A percentile compares a stretch with the other conserved stretches of the same genome.
These are phyloP conservation scores for Aspidoscelis tigris DNA, from an alignment of 2,113 vertebrate species.

Conservation along the genomic window DNA sequence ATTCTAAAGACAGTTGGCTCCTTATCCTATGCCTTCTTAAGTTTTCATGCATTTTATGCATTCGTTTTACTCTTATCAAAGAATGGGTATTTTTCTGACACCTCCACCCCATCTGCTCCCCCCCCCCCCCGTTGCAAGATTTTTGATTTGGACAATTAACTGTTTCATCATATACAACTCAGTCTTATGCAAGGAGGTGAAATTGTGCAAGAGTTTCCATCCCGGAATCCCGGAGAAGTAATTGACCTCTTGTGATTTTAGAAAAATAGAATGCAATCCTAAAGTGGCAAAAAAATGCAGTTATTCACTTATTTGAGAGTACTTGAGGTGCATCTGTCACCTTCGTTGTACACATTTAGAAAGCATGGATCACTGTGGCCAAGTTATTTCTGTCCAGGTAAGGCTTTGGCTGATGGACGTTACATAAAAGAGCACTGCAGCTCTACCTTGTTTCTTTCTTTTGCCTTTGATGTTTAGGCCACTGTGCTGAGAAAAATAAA, in stretches of 20 bases:
- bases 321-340: background rate
- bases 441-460: too few relatives aligned
- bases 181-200: conserved; percentile 91
- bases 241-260: conserved; percentile 84
- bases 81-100: conserved; percentile 31
- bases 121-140: conserved; percentile 68
- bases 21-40: background rate
- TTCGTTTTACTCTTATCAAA: conserved; percentile 33
- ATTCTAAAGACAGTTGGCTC: background rate
- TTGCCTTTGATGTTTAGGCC: too few relatives aligned
- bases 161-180: conserved; percentile 84
- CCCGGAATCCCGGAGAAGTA: conserved; percentile 80
- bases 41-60: background rate
- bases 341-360: too few relatives aligned
- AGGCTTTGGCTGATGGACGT: too few relatives aligned
- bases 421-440: too few relatives aligned
- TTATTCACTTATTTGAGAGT: background rate
- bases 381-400: too few relatives aligned
- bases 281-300: too few relatives aligned
- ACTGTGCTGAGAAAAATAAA: too few relatives aligned
- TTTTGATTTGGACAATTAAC: conserved; percentile 62
- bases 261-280: conserved; percentile 7
- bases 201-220: conserved; percentile 75
- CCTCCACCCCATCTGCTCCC: background rate
- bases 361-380: too few relatives aligned